phyloP scores from a whole-genome alignment of 2,888 invertebrate genomes.

The Apotomis turbidana region DNA sequence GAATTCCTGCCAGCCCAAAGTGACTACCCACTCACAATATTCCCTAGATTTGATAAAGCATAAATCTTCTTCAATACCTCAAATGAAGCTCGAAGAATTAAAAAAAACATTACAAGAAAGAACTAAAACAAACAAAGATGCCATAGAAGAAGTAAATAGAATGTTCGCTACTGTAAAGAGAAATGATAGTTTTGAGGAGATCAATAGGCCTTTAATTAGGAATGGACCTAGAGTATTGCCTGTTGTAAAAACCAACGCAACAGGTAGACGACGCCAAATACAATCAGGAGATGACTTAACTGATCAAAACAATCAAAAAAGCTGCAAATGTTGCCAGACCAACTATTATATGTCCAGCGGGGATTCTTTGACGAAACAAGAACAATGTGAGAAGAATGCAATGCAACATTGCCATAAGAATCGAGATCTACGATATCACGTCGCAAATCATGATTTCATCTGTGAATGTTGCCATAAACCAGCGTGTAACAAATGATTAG shows the following conservation, averaged over 20 bases:
- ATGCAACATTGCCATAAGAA: conserved; percentile 59
- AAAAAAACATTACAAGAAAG: conserved; percentile 68
- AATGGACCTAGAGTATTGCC: conserved; percentile 72
- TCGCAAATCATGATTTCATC: conserved; percentile 43
- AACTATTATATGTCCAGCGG: conserved; percentile 64
- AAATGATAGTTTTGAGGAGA: conserved; percentile 47
- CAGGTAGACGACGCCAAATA: conserved; percentile 32
- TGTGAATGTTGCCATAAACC: conserved; percentile 54
- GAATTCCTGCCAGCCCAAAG: conserved; percentile 58
- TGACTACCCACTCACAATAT: conserved; percentile 47
- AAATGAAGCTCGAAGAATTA: conserved; percentile 75
- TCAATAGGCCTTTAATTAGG: conserved; percentile 66
- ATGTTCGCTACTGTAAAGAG: conserved; percentile 72
- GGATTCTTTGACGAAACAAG: conserved; percentile 56
- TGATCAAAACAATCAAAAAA: conserved; percentile 38
- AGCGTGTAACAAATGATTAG: not conserved
- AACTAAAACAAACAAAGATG: conserved; percentile 63
- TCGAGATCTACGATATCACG: conserved; percentile 43
- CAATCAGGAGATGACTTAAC: conserved; percentile 31
- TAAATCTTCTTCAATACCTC: conserved; percentile 75
- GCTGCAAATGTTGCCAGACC: conserved; percentile 58
- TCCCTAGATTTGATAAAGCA: conserved; percentile 60
- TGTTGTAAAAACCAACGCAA: conserved; percentile 61
- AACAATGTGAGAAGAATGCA: conserved; percentile 57
- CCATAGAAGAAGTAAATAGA: conserved; percentile 73